Evolutionary conservation across 2,888 invertebrate genomes (phyloP).

Genomic region (Digitonthophagus gazella): DNA sequence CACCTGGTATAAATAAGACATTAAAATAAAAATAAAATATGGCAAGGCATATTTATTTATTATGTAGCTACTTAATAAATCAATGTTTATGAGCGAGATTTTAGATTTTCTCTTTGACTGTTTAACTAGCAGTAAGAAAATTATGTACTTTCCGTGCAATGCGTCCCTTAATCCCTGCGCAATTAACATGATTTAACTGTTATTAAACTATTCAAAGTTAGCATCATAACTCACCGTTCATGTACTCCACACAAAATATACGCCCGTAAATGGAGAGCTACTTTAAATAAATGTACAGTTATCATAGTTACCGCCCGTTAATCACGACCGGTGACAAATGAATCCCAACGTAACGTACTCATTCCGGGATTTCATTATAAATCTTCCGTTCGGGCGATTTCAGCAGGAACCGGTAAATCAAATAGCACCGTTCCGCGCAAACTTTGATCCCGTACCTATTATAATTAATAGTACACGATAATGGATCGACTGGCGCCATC

Average conservation of each 20-base stretch:
- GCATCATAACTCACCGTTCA: neutral
- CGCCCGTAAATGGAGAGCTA: conserved; percentile 5
- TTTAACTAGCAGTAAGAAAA: neutral
- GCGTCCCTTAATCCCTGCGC: neutral
- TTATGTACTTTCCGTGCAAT: neutral
- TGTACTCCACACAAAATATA: neutral
- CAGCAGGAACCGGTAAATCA: conserved; percentile 19
- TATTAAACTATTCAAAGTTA: neutral
- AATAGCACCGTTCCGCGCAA: conserved; percentile 7
- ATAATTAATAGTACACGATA: conserved; percentile 28
- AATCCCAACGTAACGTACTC: neutral
- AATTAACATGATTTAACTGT: neutral
- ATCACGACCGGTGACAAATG: neutral
- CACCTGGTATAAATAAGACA: no score
- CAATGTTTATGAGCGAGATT: neutral
- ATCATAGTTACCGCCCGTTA: neutral
- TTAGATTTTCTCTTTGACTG: neutral
- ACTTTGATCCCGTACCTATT: conserved; percentile 9
- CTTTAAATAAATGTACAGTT: conserved; percentile 3
- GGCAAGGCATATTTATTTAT: no score
- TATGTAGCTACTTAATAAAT: no score
- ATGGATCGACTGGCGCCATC: conserved; percentile 17
- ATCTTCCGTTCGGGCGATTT: conserved; percentile 17
- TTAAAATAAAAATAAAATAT: no score
- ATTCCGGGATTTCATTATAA: neutral